Conservation (phyloP, 2,113 vertebrate species). For the Lagenorhynchus albirostris region DNA sequence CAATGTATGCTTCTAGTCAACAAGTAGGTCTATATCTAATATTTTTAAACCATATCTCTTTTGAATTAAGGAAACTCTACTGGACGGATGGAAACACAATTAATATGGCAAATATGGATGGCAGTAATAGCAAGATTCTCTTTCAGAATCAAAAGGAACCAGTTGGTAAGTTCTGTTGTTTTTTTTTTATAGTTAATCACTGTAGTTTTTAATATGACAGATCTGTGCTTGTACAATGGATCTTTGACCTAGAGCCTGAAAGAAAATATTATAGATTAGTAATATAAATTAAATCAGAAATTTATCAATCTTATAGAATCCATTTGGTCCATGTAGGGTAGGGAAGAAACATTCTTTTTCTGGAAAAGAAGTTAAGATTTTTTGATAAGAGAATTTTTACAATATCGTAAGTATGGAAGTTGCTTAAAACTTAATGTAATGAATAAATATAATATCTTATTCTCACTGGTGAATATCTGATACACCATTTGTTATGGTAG, state of each 20-base stretch:
- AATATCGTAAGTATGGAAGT: not conserved
- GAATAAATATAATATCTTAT: not conserved
- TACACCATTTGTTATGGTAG: not conserved
- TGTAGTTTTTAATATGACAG: not conserved
- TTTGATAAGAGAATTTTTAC: not conserved
- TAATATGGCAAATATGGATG: slow-evolving; percentile 98
- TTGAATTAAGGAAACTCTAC: slow-evolving; percentile 91
- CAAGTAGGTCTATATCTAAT: not conserved
- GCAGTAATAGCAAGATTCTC: slow-evolving; percentile 97
- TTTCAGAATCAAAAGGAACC: slow-evolving; percentile 97
- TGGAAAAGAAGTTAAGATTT: not conserved
- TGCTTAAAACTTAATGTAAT: not conserved
- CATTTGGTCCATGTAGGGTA: not conserved
- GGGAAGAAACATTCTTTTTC: not conserved
- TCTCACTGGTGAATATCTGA: not conserved
- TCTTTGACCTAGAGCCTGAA: not conserved
- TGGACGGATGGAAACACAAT: slow-evolving; percentile 98
- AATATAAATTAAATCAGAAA: not conserved
- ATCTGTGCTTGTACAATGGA: not conserved
- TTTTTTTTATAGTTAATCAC: not conserved
- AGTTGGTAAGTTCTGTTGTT: slow-evolving; percentile 86
- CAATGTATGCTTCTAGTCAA: not conserved
- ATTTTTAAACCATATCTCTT: not conserved
- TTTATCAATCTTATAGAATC: not conserved
- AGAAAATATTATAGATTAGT: not conserved